Evolutionary conservation across 1,140 invertebrate species (phyloP).

Genomic region (Drosophila orosa): DNA sequence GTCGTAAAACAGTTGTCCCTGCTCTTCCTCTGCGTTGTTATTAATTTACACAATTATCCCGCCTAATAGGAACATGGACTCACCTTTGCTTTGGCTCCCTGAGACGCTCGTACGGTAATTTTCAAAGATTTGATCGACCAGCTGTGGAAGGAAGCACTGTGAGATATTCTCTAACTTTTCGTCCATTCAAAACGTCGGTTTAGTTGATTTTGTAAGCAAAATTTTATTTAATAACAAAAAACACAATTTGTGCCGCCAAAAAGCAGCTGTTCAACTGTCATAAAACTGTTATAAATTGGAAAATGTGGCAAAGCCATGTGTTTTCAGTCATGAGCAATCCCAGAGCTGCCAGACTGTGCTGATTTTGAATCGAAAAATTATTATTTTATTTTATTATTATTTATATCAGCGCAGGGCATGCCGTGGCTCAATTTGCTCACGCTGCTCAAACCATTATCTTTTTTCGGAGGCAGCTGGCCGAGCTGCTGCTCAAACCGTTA

Average conservation of each 20-base stretch:
- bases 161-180: neutral
- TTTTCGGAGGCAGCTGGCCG: too few relatives aligned
- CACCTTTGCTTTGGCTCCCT: constrained; percentile 1
- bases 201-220: neutral
- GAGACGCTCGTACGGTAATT: neutral
- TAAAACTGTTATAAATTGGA: neutral
- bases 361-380: too few relatives aligned
- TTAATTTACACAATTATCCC: neutral
- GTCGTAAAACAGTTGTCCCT: constrained; percentile 16
- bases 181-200: constrained; percentile 29
- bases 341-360: too few relatives aligned
- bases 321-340: too few relatives aligned
- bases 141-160: constrained; percentile 7
- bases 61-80: neutral
- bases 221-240: constrained; percentile 4
- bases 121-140: constrained; percentile 26
- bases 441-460: too few relatives aligned
- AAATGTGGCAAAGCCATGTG: neutral
- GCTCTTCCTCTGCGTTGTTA: neutral
- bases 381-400: too few relatives aligned
- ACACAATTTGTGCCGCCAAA: constrained; percentile 17
- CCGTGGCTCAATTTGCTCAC: too few relatives aligned
- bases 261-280: constrained; percentile 13
- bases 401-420: too few relatives aligned
- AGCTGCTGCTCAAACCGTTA: too few relatives aligned